These are phyloP conservation scores for Didymodactylos carnosus DNA, from an alignment of 2,888 invertebrate genomes.

Conservation along the genomic window DNA sequence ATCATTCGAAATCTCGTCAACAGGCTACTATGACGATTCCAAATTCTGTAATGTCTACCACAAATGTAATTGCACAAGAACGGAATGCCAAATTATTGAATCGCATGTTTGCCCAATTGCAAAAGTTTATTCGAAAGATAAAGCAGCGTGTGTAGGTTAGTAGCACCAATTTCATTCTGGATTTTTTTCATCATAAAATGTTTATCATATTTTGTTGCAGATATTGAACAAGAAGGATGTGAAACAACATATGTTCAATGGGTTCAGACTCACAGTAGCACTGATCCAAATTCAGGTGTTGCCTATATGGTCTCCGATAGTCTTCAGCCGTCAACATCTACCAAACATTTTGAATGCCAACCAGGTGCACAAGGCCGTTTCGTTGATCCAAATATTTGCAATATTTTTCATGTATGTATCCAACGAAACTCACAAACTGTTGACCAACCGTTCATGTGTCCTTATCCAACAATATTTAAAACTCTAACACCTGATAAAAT, in stretches of 20 bases:
- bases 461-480: slow-evolving; percentile 4
- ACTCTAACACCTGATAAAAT: background rate
- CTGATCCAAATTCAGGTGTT: background rate
- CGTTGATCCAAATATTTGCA: slow-evolving; percentile 10
- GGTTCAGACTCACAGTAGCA: background rate
- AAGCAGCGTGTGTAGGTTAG: background rate
- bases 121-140: background rate
- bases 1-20: background rate
- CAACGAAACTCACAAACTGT: background rate
- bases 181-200: background rate
- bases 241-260: slow-evolving; percentile 11
- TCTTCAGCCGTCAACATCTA: background rate
- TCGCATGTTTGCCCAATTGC: slow-evolving; percentile 9
- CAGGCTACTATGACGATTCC: background rate
- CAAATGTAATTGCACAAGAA: slow-evolving; percentile 6
- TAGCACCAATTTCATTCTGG: background rate
- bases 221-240: slow-evolving; percentile 8
- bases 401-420: slow-evolving; percentile 14
- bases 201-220: background rate
- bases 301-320: background rate
- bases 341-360: background rate
- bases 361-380: background rate
- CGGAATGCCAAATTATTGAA: background rate
- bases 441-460: slow-evolving; percentile 14
- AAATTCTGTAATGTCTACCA: slow-evolving; percentile 14